Percentiles rank a stretch among this genome's conserved stretches.
Evolutionary conservation across 2,113 vertebrate species (phyloP).

Genomic region (Embiotoca jacksoni): DNA sequence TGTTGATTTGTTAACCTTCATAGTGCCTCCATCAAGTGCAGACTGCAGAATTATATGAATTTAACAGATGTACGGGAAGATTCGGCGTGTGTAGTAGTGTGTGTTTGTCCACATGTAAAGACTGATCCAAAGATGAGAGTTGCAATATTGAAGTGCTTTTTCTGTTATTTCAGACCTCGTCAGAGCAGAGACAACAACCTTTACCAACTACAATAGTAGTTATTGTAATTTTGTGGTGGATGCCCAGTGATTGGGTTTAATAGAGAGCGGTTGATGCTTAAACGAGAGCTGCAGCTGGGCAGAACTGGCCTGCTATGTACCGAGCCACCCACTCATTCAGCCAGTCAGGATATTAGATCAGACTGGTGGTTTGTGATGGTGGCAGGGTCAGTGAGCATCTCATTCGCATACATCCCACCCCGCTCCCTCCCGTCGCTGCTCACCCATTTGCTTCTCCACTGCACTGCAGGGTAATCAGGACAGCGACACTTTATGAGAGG

Average conservation of each 20-base stretch:
- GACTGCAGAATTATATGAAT: conserved; percentile 51
- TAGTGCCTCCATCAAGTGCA: conserved; percentile 50
- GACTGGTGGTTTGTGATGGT: conserved; percentile 80
- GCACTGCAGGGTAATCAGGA: conserved; percentile 82
- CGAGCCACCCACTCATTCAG: conserved; percentile 63
- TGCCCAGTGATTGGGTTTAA: conserved; percentile 25
- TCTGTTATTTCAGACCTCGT: conserved; percentile 12
- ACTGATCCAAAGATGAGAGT: conserved; percentile 3
- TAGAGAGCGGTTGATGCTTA: conserved; percentile 45
- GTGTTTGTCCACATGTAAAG: conserved; percentile 12
- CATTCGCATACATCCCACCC: conserved; percentile 50
- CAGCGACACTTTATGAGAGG: conserved; percentile 80
- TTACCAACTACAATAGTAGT: conserved; percentile 10
- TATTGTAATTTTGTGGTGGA: conserved; percentile 17
- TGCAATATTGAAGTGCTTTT: conserved; percentile 13
- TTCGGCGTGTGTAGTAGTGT: not conserved
- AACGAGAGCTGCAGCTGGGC: conserved; percentile 50
- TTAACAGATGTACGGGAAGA: conserved; percentile 55
- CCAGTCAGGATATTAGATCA: conserved; percentile 80
- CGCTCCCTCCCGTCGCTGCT: conserved; percentile 55
- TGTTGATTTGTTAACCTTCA: conserved; percentile 78
- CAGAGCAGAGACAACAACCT: conserved; percentile 2
- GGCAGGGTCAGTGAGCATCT: conserved; percentile 84
- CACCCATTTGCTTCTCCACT: conserved; percentile 70
- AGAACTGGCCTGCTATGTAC: conserved; percentile 63